Evolutionary conservation across 1,140 invertebrate species (phyloP).

Genomic region (Orchesella cincta): DNA sequence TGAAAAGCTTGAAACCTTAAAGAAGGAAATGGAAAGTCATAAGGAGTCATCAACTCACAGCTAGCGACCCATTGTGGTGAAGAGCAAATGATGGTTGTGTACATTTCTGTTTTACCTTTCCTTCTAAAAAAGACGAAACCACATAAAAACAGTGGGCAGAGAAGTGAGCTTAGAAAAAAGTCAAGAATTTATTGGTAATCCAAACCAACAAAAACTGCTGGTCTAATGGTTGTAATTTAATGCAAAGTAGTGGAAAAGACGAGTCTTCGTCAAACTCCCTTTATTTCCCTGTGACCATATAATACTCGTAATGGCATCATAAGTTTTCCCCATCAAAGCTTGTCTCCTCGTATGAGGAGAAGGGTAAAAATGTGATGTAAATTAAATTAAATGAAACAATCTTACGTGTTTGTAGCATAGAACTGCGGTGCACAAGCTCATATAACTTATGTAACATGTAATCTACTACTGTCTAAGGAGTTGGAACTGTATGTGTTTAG

Average conservation of each 20-base stretch:
- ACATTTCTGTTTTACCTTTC: not conserved
- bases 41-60: slow-evolving; percentile 8
- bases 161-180: not conserved
- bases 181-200: slow-evolving; percentile 19
- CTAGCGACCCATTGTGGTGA: not conserved
- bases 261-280: not conserved
- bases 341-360: slow-evolving; percentile 9
- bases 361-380: slow-evolving; percentile 6
- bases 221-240: slow-evolving; percentile 18
- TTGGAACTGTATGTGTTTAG: too few species aligned
- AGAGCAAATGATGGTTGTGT: not conserved
- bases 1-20: not conserved
- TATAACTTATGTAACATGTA: not conserved
- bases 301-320: not conserved
- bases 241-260: slow-evolving; percentile 7
- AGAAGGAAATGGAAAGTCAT: slow-evolving; percentile 5
- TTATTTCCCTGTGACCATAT: slow-evolving; percentile 9
- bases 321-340: slow-evolving; percentile 9
- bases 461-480: too few species aligned
- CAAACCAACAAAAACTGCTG: slow-evolving; percentile 10
- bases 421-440: too few species aligned
- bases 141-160: slow-evolving; percentile 14
- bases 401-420: not conserved
- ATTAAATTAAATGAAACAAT: slow-evolving; percentile 15
- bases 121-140: not conserved